These are phyloP conservation scores for Molorchus minor DNA, from an alignment of 2,888 invertebrate species.

Conservation along the genomic window DNA sequence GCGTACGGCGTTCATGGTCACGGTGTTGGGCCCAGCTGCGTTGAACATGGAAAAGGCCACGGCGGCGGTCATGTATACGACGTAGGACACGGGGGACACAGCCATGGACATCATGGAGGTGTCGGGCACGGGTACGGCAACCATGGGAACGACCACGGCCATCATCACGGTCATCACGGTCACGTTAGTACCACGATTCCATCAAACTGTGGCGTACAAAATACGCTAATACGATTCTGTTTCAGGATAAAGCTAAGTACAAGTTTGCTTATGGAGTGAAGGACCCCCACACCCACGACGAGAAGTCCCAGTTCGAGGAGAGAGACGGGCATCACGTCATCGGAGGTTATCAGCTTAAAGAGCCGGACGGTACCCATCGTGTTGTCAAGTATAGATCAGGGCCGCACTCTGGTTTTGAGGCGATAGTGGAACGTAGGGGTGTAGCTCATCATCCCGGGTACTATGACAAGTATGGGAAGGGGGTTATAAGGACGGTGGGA, in stretches of 20 bases:
- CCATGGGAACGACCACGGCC: not conserved
- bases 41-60: too few species aligned
- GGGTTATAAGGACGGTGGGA: not conserved
- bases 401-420: conserved; percentile 45
- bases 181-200: not conserved
- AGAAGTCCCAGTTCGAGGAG: conserved; percentile 57
- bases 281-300: conserved; percentile 59
- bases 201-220: not conserved
- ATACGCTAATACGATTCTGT: not conserved
- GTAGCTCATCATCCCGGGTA: conserved; percentile 4
- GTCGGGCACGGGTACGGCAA: not conserved
- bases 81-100: not conserved
- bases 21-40: too few species aligned
- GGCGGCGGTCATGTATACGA: too few species aligned
- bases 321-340: conserved; percentile 57
- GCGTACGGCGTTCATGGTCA: too few species aligned
- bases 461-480: not conserved
- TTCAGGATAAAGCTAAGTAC: conserved; percentile 47
- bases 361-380: conserved; percentile 59
- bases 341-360: conserved; percentile 56
- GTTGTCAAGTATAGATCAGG: conserved; percentile 55
- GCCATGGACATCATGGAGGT: not conserved
- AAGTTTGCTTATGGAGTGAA: conserved; percentile 59
- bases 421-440: conserved; percentile 41
- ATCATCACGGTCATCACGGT: not conserved